phyloP scores from a whole-genome alignment of 2,113 vertebrate genomes.

The Glareola pratincola region DNA sequence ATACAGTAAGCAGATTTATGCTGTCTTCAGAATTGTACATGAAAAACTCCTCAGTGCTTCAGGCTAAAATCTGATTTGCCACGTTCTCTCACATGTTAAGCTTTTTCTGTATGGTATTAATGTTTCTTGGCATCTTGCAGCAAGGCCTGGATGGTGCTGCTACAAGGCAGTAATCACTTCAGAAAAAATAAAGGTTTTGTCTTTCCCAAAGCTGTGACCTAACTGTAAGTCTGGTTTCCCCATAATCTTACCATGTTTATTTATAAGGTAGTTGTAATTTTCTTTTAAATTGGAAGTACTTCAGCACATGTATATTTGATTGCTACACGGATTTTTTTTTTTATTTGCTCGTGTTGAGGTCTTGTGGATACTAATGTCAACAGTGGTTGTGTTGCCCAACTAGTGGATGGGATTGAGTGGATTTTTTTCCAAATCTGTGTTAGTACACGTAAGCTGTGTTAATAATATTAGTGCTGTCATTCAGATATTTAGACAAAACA shows the following conservation, averaged over 20 bases:
- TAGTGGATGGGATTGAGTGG: background rate
- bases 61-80: conserved; percentile 53
- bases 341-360: background rate
- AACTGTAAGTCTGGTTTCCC: background rate
- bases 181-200: background rate
- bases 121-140: conserved; percentile 38
- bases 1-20: conserved; percentile 35
- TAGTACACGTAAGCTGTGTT: background rate
- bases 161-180: background rate
- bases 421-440: background rate
- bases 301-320: background rate
- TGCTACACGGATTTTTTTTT: background rate
- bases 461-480: background rate
- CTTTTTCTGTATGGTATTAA: conserved; percentile 23
- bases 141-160: background rate
- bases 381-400: background rate
- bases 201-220: background rate
- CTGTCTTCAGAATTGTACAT: conserved; percentile 41
- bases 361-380: background rate
- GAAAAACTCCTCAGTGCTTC: conserved; percentile 23
- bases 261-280: background rate
- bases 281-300: background rate
- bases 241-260: background rate
- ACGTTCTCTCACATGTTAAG: conserved; percentile 27
- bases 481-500: background rate